Base-by-base conservation (phyloP, 2,113 vertebrate species). In the Heloderma charlesbogerti region DNA sequence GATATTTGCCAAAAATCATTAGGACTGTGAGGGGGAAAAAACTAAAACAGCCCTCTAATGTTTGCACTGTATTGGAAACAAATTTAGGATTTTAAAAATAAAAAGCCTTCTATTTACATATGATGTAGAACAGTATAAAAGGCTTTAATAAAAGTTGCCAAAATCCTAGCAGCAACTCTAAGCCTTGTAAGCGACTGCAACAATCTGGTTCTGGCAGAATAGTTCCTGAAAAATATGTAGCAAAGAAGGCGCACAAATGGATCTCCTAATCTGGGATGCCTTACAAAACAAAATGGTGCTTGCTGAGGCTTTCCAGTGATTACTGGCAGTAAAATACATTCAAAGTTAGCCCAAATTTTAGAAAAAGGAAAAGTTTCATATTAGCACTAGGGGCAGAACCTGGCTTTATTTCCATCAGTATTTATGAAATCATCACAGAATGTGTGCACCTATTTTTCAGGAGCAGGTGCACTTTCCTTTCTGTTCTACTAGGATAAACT, bases 141-240 rank as follows among this genome's bases (percentile, higher is more conserved):
- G 40, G 57, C 84, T 95, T 97, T 96, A 96, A 94, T 96, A 97
- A 96, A 88, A 95, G 95, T 84, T 96, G 94, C 90, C 94, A 92
- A 96, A 91, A 91, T 93, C 96, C 93, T 95, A 93, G 96, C 91
- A 92, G 94, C 93, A 95, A 94, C 89, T 94, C 93, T 97, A 93
- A 93, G 93, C 91, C 85, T 95, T 91, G 91, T 94, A 94, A 96
- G 87, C 94, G 94, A 91, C 88, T 93, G 91, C 91, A 92, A 91
- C 88, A 94, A 96, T 95, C 96, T 93, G 84, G 83, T 81, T 94
- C 48, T 90, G 92, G 91, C 82, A 85, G 94, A 97, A 94, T 94
- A 95, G 94, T 93, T 95, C 92, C 94, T 94, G 45, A 57, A 37
- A 86, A 95, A 95, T 94, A n/a, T n/a, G n/a, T n/a, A 95, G 95